These are phyloP conservation scores for Fabriciana adippe DNA, from an alignment of 2,888 invertebrate species.

Conservation along the genomic window DNA sequence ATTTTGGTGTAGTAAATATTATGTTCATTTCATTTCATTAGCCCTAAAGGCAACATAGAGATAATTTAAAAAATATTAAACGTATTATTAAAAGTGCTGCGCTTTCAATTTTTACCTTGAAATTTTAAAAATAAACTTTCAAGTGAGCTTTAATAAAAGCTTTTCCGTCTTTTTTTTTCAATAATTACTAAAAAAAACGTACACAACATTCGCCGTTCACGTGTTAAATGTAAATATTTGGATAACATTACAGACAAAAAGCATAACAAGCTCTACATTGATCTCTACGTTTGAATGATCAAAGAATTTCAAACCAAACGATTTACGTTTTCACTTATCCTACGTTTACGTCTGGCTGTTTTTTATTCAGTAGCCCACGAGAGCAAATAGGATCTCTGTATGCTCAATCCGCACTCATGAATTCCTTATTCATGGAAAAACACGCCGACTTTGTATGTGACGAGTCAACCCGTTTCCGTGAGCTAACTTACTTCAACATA, in stretches of 20 bases:
- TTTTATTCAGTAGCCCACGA: constrained; percentile 21
- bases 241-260: neutral
- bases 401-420: constrained; percentile 24
- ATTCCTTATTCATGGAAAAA: constrained; percentile 17
- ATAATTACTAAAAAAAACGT: too few species aligned
- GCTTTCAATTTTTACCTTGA: too few species aligned
- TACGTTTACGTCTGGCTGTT: constrained; percentile 9
- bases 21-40: too few species aligned
- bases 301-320: neutral
- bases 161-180: too few species aligned
- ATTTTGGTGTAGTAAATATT: too few species aligned
- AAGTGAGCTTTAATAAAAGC: too few species aligned
- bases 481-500: neutral
- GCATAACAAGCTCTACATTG: neutral
- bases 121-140: too few species aligned
- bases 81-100: too few species aligned
- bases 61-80: too few species aligned
- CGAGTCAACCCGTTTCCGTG: neutral
- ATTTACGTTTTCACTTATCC: constrained; percentile 20
- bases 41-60: too few species aligned
- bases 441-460: neutral
- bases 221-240: too few species aligned
- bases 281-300: neutral
- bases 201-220: too few species aligned
- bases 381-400: constrained; percentile 18